These are phyloP conservation scores for Meriones unguiculatus DNA, from an alignment of 2,113 vertebrate species.

Conservation along the genomic window DNA sequence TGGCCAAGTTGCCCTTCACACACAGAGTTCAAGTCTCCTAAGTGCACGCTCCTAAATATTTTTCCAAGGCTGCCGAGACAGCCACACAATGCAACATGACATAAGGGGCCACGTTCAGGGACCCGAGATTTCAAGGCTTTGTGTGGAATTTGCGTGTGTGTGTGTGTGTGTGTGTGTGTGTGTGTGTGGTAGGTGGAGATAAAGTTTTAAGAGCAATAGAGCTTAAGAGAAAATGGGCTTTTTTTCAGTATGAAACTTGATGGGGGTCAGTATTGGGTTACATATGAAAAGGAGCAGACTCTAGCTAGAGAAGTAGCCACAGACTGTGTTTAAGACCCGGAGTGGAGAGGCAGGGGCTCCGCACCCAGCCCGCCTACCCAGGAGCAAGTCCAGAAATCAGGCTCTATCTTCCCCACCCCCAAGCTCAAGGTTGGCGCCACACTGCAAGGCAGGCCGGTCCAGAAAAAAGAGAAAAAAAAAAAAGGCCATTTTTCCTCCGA, in stretches of 20 bases:
- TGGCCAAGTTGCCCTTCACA: constrained; percentile 55
- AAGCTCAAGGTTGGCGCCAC: not conserved
- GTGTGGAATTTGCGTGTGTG: not conserved
- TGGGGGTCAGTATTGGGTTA: not conserved
- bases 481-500: not conserved
- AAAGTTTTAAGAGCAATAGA: not conserved
- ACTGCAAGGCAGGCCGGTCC: not conserved
- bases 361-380: not conserved
- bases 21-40: constrained; percentile 30
- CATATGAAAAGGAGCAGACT: constrained; percentile 45
- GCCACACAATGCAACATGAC: constrained; percentile 25
- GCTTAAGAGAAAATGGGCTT: not conserved
- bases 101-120: not conserved
- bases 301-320: not conserved
- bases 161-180: not conserved
- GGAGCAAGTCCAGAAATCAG: not conserved
- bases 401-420: not conserved
- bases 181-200: fast-evolving
- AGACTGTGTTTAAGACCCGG: not conserved
- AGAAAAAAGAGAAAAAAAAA: not conserved
- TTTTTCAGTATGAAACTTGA: constrained; percentile 10
- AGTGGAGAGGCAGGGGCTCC: not conserved
- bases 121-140: not conserved
- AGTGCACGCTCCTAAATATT: not conserved
- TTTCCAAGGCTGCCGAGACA: not conserved